Percentiles rank a stretch among this genome's conserved stretches.
Evolutionary conservation across 2,888 invertebrate genomes (phyloP).

Genomic region (Meiosimyza decipiens): DNA sequence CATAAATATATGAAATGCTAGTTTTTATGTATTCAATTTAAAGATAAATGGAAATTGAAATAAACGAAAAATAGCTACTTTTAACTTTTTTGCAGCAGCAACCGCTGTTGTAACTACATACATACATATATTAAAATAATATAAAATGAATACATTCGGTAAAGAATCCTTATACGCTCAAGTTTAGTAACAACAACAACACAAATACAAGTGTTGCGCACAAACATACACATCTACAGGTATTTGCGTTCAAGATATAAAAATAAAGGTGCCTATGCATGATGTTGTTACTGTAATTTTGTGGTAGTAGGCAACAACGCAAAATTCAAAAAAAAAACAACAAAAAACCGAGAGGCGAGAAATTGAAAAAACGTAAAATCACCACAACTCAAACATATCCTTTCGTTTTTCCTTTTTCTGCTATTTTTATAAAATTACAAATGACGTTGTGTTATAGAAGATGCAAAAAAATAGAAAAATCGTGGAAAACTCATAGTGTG

Average conservation of each 20-base stretch:
- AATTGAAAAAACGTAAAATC: slow-evolving; percentile 6
- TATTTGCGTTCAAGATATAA: background rate
- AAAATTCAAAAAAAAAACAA: too few species aligned
- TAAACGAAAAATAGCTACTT: background rate
- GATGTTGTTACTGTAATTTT: background rate
- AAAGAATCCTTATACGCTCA: slow-evolving; percentile 13
- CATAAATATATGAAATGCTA: background rate
- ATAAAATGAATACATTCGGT: slow-evolving; percentile 20
- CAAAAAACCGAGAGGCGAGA: background rate
- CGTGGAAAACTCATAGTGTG: too few species aligned
- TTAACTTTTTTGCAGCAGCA: background rate
- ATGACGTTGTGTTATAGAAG: background rate
- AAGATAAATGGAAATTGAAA: background rate
- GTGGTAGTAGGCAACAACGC: background rate
- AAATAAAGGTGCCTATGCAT: slow-evolving; percentile 1
- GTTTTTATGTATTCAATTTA: slow-evolving; percentile 15
- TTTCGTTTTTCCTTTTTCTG: background rate
- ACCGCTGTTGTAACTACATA: too few species aligned
- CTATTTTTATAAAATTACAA: slow-evolving; percentile 7
- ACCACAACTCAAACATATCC: slow-evolving; percentile 19
- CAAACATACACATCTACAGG: too few species aligned
- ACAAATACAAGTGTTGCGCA: background rate
- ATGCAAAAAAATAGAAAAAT: too few species aligned
- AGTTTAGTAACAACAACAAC: background rate
- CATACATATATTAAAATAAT: slow-evolving; percentile 4